Percentiles rank a stretch among this genome's conserved stretches.
Evolutionary conservation across 2,888 invertebrate genomes (phyloP).

Genomic region (Cactoblastis cactorum): DNA sequence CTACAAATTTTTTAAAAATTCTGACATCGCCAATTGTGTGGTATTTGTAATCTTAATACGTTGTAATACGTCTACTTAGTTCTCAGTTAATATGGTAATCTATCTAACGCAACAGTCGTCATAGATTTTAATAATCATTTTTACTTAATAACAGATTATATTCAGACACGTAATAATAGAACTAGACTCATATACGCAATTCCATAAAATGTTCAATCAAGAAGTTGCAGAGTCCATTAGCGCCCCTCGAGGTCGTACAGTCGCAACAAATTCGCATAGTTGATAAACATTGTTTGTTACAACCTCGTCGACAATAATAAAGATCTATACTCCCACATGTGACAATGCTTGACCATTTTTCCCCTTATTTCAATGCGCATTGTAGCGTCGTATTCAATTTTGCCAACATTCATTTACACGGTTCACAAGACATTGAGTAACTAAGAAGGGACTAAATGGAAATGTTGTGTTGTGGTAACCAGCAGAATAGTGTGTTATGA

Average conservation of each 20-base stretch:
- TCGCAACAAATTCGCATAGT: slow-evolving; percentile 59
- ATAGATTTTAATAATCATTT: too few species aligned
- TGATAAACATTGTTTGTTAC: slow-evolving; percentile 56
- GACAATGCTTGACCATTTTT: slow-evolving; percentile 38
- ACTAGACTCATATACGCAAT: not conserved
- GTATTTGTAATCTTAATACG: too few species aligned
- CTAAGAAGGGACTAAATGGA: slow-evolving; percentile 11
- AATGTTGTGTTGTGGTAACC: slow-evolving; percentile 12
- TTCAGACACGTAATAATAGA: not conserved
- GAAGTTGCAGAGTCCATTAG: not conserved
- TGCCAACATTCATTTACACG: slow-evolving; percentile 6
- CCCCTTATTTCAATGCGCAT: slow-evolving; percentile 26
- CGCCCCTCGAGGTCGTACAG: slow-evolving; percentile 13
- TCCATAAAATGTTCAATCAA: not conserved
- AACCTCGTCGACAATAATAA: slow-evolving; percentile 57
- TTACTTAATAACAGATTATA: too few species aligned
- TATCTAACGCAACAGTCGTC: too few species aligned
- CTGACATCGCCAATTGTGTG: too few species aligned
- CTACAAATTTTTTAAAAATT: too few species aligned
- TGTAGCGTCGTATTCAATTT: slow-evolving; percentile 9
- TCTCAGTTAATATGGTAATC: too few species aligned
- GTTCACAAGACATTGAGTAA: slow-evolving; percentile 5
- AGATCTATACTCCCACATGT: slow-evolving; percentile 37
- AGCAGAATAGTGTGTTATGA: slow-evolving; percentile 7
- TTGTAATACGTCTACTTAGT: too few species aligned